These are phyloP conservation scores for Catajapyx aquilonaris DNA, from an alignment of 1,140 invertebrate species.

Conservation along the genomic window DNA sequence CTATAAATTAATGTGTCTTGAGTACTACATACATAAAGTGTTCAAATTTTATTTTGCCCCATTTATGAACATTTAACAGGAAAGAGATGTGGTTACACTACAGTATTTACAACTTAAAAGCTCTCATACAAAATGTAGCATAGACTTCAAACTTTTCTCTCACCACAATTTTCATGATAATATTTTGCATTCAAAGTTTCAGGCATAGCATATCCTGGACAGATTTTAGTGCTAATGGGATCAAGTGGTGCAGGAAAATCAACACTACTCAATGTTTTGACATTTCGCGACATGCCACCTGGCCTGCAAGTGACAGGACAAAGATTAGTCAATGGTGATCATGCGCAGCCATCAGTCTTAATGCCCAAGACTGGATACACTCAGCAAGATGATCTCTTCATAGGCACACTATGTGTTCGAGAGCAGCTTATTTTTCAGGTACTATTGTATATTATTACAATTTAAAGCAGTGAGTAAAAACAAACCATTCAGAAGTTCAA, in stretches of 20 bases:
- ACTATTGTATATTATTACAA: too few relatives aligned
- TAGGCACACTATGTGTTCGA: slow-evolving; percentile 70
- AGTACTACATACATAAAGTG: too few relatives aligned
- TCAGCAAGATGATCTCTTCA: slow-evolving; percentile 87
- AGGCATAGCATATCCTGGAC: slow-evolving; percentile 70
- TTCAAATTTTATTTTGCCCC: too few relatives aligned
- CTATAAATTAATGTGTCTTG: too few relatives aligned
- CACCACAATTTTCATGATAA: too few relatives aligned
- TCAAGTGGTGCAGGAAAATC: slow-evolving; percentile 92
- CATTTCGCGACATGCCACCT: slow-evolving; percentile 43
- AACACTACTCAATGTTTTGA: slow-evolving; percentile 76
- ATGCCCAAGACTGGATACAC: slow-evolving; percentile 76
- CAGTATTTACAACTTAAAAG: too few relatives aligned
- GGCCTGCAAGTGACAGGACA: slow-evolving; percentile 49
- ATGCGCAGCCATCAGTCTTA: slow-evolving; percentile 36
- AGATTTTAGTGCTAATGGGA: slow-evolving; percentile 79
- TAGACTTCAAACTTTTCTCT: too few relatives aligned
- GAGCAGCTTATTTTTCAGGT: slow-evolving; percentile 87
- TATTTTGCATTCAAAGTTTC: too few relatives aligned
- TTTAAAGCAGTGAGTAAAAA: background rate
- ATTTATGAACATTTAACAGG: too few relatives aligned
- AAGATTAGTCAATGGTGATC: slow-evolving; percentile 46
- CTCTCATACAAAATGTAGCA: too few relatives aligned
- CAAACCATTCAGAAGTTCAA: slow-evolving; percentile 5
- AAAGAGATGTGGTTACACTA: too few relatives aligned